These are phyloP conservation scores for Wasmannia auropunctata DNA, from an alignment of 1,140 invertebrate genomes.

Conservation along the genomic window DNA sequence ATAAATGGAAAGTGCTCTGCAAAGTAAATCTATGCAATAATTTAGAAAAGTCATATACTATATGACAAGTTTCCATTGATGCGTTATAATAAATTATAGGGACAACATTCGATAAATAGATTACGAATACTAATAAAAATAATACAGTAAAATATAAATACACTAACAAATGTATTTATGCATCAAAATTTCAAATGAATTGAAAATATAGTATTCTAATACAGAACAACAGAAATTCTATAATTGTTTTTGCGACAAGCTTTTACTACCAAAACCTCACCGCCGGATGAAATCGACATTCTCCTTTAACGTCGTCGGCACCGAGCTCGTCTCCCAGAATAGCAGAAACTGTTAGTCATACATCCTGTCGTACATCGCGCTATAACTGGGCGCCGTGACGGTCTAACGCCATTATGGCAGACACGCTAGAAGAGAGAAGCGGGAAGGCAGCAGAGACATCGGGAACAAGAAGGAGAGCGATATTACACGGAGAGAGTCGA, in stretches of 20 bases:
- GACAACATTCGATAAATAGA: background rate
- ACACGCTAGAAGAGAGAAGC: slow-evolving; percentile 66
- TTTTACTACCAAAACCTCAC: background rate
- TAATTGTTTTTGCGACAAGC: background rate
- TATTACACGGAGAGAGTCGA: slow-evolving; percentile 21
- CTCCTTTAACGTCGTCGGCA: slow-evolving; percentile 48
- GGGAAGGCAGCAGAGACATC: slow-evolving; percentile 55
- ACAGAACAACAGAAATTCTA: background rate
- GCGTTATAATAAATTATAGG: background rate
- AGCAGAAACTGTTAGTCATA: slow-evolving; percentile 81
- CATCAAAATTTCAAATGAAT: background rate
- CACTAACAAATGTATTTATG: background rate
- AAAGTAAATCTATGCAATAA: background rate
- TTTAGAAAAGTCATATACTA: background rate
- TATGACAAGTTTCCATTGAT: background rate
- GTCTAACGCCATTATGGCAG: slow-evolving; percentile 76
- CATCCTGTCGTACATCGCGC: slow-evolving; percentile 81
- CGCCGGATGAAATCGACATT: slow-evolving; percentile 32
- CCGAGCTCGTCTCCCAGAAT: slow-evolving; percentile 81
- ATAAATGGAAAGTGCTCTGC: background rate
- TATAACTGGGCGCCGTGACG: slow-evolving; percentile 75
- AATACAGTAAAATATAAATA: background rate
- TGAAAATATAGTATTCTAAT: background rate
- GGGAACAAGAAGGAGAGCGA: slow-evolving; percentile 57
- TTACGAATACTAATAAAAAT: background rate